Base-by-base conservation (phyloP, 2,797 vertebrate genomes). In the Coccyzus lansbergi region DNA sequence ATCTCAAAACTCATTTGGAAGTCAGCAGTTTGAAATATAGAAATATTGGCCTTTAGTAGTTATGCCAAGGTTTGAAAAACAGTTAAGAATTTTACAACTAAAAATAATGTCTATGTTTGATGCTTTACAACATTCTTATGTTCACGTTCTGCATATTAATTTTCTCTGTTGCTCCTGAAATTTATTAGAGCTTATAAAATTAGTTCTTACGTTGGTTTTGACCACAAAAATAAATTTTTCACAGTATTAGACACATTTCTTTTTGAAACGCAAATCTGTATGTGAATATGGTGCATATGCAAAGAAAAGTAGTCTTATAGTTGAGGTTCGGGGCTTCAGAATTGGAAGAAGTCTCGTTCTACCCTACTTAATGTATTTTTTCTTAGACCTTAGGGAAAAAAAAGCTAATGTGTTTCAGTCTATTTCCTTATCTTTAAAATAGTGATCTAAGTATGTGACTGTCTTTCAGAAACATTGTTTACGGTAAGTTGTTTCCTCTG, bases 391-490 rank as follows among this genome's bases (percentile, higher is more conserved):
- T 70, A 64, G 33, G 68, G 12, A 42, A 84, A 68, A 84, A 68
- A 67, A 88, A 76, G 6, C 40, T 79, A 48, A 56, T 31, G 13
- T 36, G 9, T 38, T 83, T 84, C 44, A 15, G 7, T 79, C 79
- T 88, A 59, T 87, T 87, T 51, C 69, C 55, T 70, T 67, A 74
- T 71, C 74, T 69, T n/a, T 74, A 88, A 94, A 94, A 83, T 2
- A 56, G 18, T 34, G 25, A 67, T 76, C 52, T 88, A 70, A 94
- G 84, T 84, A 94, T 5, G 8, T 0, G 0, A 38, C 46, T 81
- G 9, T 71, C 55, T 90, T 91, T 49, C 46, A 90, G 93, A 88
- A 91, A 36, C 22, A 26, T 28, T 86, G 65, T 81, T 90, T 90
- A 90, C 0, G 0, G 24, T 75, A 89, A 60, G 10, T 78, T 83